Evolutionary conservation across 1,140 invertebrate species (phyloP).

Genomic region (Bombus sibiricus): DNA sequence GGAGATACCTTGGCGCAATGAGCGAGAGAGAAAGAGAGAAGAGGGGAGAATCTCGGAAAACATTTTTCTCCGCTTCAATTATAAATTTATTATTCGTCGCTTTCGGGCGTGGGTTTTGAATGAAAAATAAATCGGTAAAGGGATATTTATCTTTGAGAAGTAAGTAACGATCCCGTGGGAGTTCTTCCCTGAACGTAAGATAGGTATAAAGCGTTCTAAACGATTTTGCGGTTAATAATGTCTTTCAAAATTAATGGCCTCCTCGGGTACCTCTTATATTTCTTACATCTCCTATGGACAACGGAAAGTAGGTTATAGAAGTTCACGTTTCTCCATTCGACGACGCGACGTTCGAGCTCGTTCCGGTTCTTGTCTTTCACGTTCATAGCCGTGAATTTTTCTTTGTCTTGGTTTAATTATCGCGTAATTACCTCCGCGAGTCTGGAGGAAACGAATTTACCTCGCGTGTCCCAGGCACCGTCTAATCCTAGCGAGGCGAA

Average conservation of each 20-base stretch:
- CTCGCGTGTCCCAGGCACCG: too few relatives aligned
- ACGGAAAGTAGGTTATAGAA: not conserved
- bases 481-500: too few relatives aligned
- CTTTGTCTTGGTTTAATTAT: not conserved
- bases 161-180: not conserved
- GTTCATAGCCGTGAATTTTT: not conserved
- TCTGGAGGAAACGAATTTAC: not conserved
- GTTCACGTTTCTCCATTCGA: not conserved
- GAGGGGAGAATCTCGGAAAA: not conserved
- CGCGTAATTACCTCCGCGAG: not conserved
- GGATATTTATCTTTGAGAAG: not conserved
- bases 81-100: constrained; percentile 1
- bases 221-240: constrained; percentile 6
- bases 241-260: constrained; percentile 8
- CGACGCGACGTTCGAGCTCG: not conserved
- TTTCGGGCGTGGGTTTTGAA: not conserved
- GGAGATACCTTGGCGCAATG: not conserved
- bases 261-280: not conserved
- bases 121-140: not conserved
- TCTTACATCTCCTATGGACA: not conserved
- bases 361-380: not conserved
- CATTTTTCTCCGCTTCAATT: not conserved
- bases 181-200: not conserved
- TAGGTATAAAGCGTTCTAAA: not conserved
- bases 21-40: not conserved